Evolutionary conservation across 2,113 vertebrate species (phyloP).

Genomic region (Psilopsiagon aymara): DNA sequence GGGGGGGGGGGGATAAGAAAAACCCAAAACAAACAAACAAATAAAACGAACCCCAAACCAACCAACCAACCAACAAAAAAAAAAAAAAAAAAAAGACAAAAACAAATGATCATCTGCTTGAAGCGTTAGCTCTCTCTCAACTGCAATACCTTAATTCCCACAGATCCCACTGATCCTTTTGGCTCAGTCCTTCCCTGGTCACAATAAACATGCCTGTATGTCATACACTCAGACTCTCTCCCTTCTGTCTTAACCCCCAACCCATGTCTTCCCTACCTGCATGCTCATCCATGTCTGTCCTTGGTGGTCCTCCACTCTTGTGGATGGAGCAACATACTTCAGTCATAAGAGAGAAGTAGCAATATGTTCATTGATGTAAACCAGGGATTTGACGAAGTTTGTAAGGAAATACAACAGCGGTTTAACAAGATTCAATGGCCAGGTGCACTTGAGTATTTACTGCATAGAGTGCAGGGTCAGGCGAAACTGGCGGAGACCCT

Average conservation of each 20-base stretch:
- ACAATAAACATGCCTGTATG: not conserved
- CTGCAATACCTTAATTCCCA: not conserved
- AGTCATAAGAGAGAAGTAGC: not conserved
- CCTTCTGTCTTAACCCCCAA: not conserved
- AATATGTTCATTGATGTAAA: not conserved
- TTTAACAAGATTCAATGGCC: not conserved
- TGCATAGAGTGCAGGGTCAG: not conserved
- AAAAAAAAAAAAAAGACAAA: not conserved
- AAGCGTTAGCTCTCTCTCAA: not conserved
- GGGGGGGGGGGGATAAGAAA: accelerated
- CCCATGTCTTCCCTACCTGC: not conserved
- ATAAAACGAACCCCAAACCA: not conserved
- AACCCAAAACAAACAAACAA: not conserved
- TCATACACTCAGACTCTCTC: not conserved
- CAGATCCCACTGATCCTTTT: not conserved
- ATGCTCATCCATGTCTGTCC: not conserved
- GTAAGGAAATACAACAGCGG: not conserved
- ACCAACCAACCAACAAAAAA: not conserved
- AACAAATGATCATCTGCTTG: not conserved
- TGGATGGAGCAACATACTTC: not conserved
- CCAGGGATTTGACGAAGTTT: not conserved
- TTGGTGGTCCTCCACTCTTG: not conserved
- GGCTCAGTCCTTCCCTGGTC: not conserved
- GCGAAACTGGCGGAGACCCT: not conserved
- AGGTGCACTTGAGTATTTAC: not conserved